Percentiles rank a stretch among this genome's conserved stretches.
Evolutionary conservation across 2,797 vertebrate genomes (phyloP).

Genomic region (Scolopax bukidnonensis): DNA sequence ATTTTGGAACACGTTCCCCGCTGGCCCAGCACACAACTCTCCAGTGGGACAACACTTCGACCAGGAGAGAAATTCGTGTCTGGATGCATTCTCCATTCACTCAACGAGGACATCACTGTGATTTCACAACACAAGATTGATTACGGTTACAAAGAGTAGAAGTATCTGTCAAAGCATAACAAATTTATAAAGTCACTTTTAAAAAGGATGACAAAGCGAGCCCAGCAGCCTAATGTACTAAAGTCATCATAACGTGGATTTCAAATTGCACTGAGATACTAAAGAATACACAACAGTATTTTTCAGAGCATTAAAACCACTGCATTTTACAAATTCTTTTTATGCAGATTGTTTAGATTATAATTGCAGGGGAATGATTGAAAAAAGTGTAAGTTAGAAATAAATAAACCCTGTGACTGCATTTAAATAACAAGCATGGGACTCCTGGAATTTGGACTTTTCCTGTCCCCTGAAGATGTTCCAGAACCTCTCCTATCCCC

Average conservation of each 20-base stretch:
- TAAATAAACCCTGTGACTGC: background rate
- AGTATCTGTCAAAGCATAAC: background rate
- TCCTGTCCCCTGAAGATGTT: background rate
- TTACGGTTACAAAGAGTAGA: background rate
- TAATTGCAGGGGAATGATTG: background rate
- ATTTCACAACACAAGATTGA: background rate
- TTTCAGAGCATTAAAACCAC: background rate
- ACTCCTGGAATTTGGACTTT: conserved; percentile 2
- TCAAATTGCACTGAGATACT: background rate
- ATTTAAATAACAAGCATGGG: background rate
- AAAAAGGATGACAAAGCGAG: background rate
- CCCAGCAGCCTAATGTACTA: background rate
- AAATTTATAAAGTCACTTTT: background rate
- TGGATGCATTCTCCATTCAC: background rate
- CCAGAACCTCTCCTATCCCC: background rate
- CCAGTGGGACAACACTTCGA: background rate
- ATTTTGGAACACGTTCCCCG: background rate
- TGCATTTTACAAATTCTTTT: background rate
- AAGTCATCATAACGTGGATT: background rate
- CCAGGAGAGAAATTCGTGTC: background rate
- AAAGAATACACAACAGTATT: background rate
- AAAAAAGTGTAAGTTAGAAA: background rate
- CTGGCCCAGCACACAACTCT: background rate
- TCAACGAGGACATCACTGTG: background rate
- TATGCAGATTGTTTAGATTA: background rate